Evolutionary conservation across 1,140 invertebrate species (phyloP).

Genomic region (Phocides pigmalion): DNA sequence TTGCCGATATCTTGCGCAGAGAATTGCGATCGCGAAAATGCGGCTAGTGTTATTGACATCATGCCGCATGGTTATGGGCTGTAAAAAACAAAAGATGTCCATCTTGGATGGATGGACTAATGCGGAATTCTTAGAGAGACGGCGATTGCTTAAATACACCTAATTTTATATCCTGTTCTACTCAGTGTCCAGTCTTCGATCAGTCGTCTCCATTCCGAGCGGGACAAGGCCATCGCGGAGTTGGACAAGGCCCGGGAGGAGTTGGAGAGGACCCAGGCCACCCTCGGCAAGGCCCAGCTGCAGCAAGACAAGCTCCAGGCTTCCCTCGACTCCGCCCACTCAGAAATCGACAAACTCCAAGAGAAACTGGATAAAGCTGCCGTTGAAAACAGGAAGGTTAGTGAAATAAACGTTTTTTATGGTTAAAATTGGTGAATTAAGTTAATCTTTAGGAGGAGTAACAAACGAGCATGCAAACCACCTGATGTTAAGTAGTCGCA

Average conservation of each 20-base stretch:
- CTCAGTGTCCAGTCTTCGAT: slow-evolving; percentile 87
- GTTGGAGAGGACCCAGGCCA: slow-evolving; percentile 94
- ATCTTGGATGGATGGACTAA: no score
- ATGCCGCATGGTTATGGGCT: no score
- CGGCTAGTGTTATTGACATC: no score
- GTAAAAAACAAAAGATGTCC: no score
- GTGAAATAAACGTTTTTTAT: slow-evolving; percentile 41
- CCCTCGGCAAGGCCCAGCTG: slow-evolving; percentile 94
- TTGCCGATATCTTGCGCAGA: no score
- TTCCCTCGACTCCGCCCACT: slow-evolving; percentile 93
- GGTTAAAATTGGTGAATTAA: not conserved
- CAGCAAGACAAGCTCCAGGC: slow-evolving; percentile 96
- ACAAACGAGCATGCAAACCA: no score
- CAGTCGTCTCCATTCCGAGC: slow-evolving; percentile 92
- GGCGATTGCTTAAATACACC: not conserved
- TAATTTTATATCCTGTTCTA: not conserved
- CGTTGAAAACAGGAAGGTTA: slow-evolving; percentile 91
- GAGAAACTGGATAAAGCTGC: slow-evolving; percentile 93
- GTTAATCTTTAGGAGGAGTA: no score
- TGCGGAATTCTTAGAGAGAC: no score
- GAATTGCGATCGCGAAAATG: no score
- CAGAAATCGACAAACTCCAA: slow-evolving; percentile 95
- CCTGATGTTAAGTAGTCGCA: no score
- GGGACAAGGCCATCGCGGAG: slow-evolving; percentile 93
- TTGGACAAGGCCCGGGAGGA: slow-evolving; percentile 96